Percentiles rank a stretch among this genome's conserved stretches.
Conservation (phyloP, 1,140 invertebrate species). For the Oryzaephilus surinamensis region DNA sequence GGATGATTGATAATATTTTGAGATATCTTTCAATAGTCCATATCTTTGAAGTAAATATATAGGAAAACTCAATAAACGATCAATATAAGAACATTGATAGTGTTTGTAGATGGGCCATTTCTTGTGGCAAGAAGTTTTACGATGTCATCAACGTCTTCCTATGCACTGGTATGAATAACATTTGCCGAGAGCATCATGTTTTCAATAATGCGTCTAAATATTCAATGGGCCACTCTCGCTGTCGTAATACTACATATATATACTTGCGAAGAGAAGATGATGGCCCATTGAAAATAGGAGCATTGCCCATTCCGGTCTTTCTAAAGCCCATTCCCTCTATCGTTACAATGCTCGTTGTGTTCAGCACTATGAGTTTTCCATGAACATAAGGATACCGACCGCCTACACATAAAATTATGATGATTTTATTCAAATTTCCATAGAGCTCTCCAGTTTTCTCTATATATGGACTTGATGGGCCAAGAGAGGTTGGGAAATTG, state of each 20-base stretch:
- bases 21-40: too few species aligned
- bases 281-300: conserved; percentile 21
- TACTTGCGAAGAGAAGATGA: conserved; percentile 21
- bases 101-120: neutral
- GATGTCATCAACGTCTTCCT: conserved; percentile 19
- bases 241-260: too few species aligned
- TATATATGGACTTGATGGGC: too few species aligned
- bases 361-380: conserved; percentile 19
- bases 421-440: conserved; percentile 22
- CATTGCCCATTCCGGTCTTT: conserved; percentile 25
- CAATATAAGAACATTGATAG: too few species aligned
- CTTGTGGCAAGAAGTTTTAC: conserved; percentile 12
- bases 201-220: conserved; percentile 26
- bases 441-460: too few species aligned
- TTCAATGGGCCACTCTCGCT: conserved; percentile 23
- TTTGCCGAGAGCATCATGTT: conserved; percentile 23
- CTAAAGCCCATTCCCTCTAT: too few species aligned
- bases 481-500: too few species aligned
- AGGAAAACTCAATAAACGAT: too few species aligned
- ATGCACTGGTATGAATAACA: conserved; percentile 22
- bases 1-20: too few species aligned
- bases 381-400: conserved; percentile 15
- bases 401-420: conserved; percentile 9
- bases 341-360: conserved; percentile 21
- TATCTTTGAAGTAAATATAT: too few species aligned